phyloP scores from a whole-genome alignment of 2,888 invertebrate genomes.

The Amblyjoppa fuscipennis region DNA sequence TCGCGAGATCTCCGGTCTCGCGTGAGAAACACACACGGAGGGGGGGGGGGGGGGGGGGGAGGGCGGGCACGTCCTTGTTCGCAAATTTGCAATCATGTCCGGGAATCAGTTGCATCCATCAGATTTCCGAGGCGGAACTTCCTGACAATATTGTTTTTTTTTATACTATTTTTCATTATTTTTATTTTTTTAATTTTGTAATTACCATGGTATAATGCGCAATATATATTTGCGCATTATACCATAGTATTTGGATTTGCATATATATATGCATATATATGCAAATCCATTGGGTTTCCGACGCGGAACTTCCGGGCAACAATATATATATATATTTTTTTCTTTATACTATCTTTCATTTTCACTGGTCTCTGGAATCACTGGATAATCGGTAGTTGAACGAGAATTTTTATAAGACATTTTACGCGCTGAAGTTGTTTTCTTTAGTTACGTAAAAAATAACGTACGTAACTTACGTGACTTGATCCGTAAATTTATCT shows the following conservation, averaged over 20 bases:
- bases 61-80: conserved; percentile 8
- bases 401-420: not conserved
- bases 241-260: no score
- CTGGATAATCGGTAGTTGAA: not conserved
- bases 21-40: conserved; percentile 2
- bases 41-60: no score
- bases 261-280: no score
- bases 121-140: not conserved
- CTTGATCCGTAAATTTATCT: no score
- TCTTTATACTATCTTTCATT: no score
- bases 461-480: no score
- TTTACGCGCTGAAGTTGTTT: not conserved
- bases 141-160: not conserved
- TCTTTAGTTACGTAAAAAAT: no score
- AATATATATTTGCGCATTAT: no score
- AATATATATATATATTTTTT: no score
- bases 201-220: not conserved
- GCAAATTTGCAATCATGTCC: conserved; percentile 8
- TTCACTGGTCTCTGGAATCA: no score
- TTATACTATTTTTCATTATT: not conserved
- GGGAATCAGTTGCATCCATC: conserved; percentile 1
- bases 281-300: no score
- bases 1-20: conserved; percentile 6
- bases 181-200: not conserved
- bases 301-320: no score